Evolutionary conservation across 1,140 invertebrate genomes (phyloP), one percentile per base, ranked within the genome.

Genomic region (Lasaia peninsularis): DNA sequence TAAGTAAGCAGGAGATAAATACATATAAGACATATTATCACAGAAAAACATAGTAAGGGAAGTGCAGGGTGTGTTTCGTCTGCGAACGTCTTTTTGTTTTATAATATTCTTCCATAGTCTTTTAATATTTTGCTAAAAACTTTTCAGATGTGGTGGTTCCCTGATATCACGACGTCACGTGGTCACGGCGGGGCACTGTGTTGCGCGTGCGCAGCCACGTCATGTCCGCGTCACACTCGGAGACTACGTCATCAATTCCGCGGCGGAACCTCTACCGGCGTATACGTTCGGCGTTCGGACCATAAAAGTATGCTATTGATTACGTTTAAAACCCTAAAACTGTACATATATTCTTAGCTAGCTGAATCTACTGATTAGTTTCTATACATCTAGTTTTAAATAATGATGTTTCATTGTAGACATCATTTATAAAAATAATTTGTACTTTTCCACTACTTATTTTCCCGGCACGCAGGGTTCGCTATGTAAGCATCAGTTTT

Each of bases 181-280:
- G 1, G 96, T 99, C 21, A 98, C 97, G 24, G 98, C 98, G 10
- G 98, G 98, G 2, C 98, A 99, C 86, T 99, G 98, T 86, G 98
- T 99, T 34, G 96, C 96, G 21, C 94, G 96, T 66, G 96, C 96
- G 12, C 94, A 95, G 52, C 95, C 96, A 1, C 91, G 94, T 58
- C 96, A 97, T 90, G 96, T 98, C 0, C 95, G 96, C 63, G 96
- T 98, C 16, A 98, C 96, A 0, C 91, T 98, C 6, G 97, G 97
- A 3, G 97, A 98, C 85, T 98, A 98, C 80, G 95, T 98, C 32
- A 96, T 98, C 62, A 98, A 98, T 88, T 97, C 96, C 0, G 96
- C 96, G 0, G 93, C 95, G 1, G 97, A 98, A 86, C 95, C 96
- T 0, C 80, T 98, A 44, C 96, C 96, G 0, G 96, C 96, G 0